Evolutionary conservation across 92 coral and sea anemone genomes (phyloP).

Genomic region (Paragorgia papillata): DNA sequence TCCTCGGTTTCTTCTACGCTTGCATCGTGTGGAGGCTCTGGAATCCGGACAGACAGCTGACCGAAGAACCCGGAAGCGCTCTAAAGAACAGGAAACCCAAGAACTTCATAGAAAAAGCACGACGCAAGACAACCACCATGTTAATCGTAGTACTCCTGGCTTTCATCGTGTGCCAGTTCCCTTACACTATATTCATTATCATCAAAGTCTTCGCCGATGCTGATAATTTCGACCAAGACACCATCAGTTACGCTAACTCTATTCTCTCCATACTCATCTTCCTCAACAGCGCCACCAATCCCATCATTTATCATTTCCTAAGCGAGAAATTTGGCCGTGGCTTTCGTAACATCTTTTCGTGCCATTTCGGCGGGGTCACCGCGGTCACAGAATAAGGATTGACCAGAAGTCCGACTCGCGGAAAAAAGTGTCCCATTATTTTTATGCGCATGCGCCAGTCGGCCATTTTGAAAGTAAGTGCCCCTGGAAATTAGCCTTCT

Average conservation of each 20-base stretch:
- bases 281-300: constrained; percentile 82
- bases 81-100: neutral
- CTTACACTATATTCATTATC: constrained; percentile 61
- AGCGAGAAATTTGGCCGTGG: constrained; percentile 86
- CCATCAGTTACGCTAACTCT: neutral
- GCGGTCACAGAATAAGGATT: too few relatives aligned
- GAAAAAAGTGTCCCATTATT: too few relatives aligned
- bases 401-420: too few relatives aligned
- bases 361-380: constrained; percentile 40
- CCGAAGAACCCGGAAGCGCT: constrained; percentile 17
- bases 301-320: constrained; percentile 88
- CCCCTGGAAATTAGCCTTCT: too few relatives aligned
- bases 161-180: constrained; percentile 77
- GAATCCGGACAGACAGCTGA: constrained; percentile 57
- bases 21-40: constrained; percentile 64
- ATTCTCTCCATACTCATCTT: constrained; percentile 57
- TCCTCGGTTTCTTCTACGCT: constrained; percentile 64
- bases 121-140: constrained; percentile 91
- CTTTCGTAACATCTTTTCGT: constrained; percentile 71
- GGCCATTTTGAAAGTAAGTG: too few relatives aligned
- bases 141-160: constrained; percentile 72
- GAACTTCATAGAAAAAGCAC: constrained; percentile 24
- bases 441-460: too few relatives aligned
- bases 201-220: constrained; percentile 23
- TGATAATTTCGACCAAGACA: constrained; percentile 1